phyloP scores from a whole-genome alignment of 2,797 vertebrate species.

The Pseudochirops cupreus region DNA sequence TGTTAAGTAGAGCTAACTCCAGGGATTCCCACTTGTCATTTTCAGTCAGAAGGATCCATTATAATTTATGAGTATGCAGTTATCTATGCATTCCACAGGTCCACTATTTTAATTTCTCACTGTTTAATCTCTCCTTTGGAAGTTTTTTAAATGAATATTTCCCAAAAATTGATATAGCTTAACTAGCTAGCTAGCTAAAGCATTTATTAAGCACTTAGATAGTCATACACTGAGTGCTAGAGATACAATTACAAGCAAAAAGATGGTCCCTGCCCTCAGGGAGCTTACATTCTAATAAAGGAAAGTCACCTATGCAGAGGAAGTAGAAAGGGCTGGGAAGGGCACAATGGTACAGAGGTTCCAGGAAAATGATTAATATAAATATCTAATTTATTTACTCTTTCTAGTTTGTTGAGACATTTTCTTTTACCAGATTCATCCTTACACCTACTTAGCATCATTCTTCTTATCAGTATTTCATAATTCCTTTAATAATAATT shows the following conservation, averaged over 20 bases:
- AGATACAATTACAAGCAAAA: not conserved
- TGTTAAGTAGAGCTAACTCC: constrained; percentile 71
- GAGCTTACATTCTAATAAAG: not conserved
- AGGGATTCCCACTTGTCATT: constrained; percentile 45
- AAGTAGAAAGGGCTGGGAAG: not conserved
- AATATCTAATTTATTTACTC: not conserved
- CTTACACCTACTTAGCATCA: constrained; percentile 20
- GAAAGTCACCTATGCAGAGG: not conserved
- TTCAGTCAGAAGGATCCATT: constrained; percentile 48
- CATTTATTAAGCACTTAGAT: not conserved
- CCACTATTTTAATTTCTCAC: constrained; percentile 56
- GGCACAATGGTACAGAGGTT: not conserved
- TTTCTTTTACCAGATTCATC: constrained; percentile 11
- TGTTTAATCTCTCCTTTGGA: not conserved
- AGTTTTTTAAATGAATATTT: constrained; percentile 52
- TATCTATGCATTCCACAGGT: constrained; percentile 65
- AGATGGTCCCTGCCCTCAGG: not conserved
- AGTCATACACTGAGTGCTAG: not conserved
- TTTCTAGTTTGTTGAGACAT: not conserved
- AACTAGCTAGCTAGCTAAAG: not conserved
- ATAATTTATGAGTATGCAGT: constrained; percentile 45
- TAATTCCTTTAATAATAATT: constrained; percentile 11
- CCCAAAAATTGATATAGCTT: not conserved
- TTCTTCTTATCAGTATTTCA: constrained; percentile 10
- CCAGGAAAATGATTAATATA: not conserved